phyloP scores from a whole-genome alignment of 2,888 invertebrate genomes.

The Drosophila nigricruria region DNA sequence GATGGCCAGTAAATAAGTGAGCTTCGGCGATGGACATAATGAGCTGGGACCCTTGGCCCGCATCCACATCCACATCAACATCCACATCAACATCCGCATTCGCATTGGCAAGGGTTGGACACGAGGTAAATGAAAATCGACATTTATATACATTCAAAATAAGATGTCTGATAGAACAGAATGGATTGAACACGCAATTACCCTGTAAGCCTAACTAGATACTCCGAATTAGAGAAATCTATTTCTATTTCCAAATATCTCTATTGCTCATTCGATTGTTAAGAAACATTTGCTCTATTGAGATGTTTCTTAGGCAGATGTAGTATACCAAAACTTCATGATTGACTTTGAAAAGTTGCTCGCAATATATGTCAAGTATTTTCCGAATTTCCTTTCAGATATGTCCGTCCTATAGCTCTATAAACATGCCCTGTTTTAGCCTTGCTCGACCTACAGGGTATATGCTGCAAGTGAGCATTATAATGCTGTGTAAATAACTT shows the following conservation, averaged over 20 bases:
- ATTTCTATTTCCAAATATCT: neutral
- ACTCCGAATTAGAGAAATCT: neutral
- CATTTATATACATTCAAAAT: constrained; percentile 81
- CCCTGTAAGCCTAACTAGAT: neutral
- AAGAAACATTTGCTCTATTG: neutral
- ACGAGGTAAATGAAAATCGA: constrained; percentile 79
- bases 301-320: neutral
- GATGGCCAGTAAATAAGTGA: constrained; percentile 62
- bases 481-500: constrained; percentile 31
- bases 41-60: constrained; percentile 35
- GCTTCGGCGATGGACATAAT: constrained; percentile 52
- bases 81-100: neutral
- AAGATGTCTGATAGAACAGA: constrained; percentile 5
- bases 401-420: neutral
- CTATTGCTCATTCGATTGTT: neutral
- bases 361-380: neutral
- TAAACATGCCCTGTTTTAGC: neutral
- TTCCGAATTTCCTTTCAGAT: neutral
- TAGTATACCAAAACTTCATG: neutral
- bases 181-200: neutral
- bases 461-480: constrained; percentile 1
- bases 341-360: neutral
- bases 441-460: constrained; percentile 8
- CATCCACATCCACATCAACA: neutral
- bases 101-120: constrained; percentile 64